Base-by-base conservation (phyloP, 2,113 vertebrate genomes). In the Phrynosoma platyrhinos region DNA sequence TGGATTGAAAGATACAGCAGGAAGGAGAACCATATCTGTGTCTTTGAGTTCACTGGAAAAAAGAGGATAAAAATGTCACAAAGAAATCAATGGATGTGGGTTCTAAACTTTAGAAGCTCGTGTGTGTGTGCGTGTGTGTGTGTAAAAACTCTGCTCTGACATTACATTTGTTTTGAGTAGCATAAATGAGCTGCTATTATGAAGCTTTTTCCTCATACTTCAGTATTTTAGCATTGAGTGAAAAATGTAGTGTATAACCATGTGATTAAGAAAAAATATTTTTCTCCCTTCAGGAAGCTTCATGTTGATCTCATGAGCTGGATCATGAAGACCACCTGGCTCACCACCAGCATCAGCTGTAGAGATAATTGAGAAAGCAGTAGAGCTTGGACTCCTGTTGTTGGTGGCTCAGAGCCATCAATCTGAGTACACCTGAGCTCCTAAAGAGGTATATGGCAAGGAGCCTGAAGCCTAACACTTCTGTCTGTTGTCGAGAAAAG, bases 401-500 rank as follows among this genome's bases (percentile, higher is more conserved):
- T 4, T 1, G 2, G 5, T 68, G n/a, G n/a, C 47, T 25, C 6
- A 32, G 58, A 83, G 30, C 16, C 23, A 80, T 25, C 64, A 4
- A 53, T 66, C 52, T 87, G 20, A 36, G 53, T 64, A 71, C 77
- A 72, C 32, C 21, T 72, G 77, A 87, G 14, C 13, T 30, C 40
- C 62, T 27, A 87, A 86, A 53, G 3, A 53, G 0, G 0, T 64
- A 25, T 16, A 0, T 0, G 36, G 85, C 77, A 79, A 81, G 85
- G 23, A 74, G 36, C 1, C 0, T 0, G 0, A 32, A 71, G 42
- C 9, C 78, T 87, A 13, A 4, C 58, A 62, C 75, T 90, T 91
- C 27, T 62, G 6, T 6, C 66, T 16, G 90, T 14, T 74, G 78
- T 52, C 30, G 40, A 7, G 89, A 91, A 88, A n/a, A 68, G 2